A percentile compares a stretch with the other conserved stretches of the same genome.
Conservation (phyloP, 1,140 invertebrate species). For the Copidosoma floridanum region DNA sequence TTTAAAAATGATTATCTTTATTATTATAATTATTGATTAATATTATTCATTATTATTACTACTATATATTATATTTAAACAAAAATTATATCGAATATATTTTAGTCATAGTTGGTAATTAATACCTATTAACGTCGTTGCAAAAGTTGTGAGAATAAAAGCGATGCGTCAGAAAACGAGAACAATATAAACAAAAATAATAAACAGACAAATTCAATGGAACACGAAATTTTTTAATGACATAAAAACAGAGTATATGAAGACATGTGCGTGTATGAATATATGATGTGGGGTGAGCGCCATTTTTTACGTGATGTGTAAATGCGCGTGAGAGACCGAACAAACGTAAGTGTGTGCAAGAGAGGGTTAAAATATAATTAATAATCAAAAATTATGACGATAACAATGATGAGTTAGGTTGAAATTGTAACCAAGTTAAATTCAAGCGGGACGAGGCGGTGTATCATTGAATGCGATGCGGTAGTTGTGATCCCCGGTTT, state of each 20-base stretch:
- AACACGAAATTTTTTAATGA: too few species aligned
- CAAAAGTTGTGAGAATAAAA: slow-evolving; percentile 43
- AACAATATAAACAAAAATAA: background rate
- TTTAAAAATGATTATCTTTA: slow-evolving; percentile 36
- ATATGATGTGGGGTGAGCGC: too few species aligned
- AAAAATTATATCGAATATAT: slow-evolving; percentile 57
- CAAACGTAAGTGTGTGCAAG: background rate
- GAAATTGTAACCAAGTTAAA: slow-evolving; percentile 18
- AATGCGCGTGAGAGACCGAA: background rate
- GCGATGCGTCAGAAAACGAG: slow-evolving; percentile 40
- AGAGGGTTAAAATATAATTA: background rate
- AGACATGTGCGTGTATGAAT: too few species aligned
- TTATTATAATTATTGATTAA: too few species aligned
- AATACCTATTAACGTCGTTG: slow-evolving; percentile 54
- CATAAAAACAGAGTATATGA: too few species aligned
- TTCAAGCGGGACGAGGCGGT: slow-evolving; percentile 9
- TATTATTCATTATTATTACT: slow-evolving; percentile 40
- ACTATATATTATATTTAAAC: slow-evolving; percentile 52
- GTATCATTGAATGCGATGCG: slow-evolving; percentile 21
- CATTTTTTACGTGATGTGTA: too few species aligned
- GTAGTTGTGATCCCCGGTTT: slow-evolving; percentile 51
- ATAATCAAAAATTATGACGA: slow-evolving; percentile 2
- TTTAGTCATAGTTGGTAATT: slow-evolving; percentile 56
- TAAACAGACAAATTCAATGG: background rate
- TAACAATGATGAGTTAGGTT: too few species aligned